Evolutionary conservation across 2,113 vertebrate genomes (phyloP).

Genomic region (Lycocorax pyrrhopterus): DNA sequence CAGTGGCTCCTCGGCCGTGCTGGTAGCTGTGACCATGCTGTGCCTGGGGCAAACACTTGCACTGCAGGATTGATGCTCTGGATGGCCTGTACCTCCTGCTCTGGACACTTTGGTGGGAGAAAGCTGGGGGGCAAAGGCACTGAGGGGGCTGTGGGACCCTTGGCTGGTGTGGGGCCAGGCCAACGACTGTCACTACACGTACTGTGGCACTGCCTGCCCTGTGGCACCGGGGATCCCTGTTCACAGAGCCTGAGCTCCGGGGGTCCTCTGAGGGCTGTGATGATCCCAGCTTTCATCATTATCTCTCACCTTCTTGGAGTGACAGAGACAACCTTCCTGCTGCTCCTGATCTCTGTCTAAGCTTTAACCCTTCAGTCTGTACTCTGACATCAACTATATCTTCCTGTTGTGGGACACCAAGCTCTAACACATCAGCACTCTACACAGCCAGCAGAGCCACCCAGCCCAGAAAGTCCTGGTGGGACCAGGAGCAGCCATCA

Average conservation of each 20-base stretch:
- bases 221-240: rapidly evolving
- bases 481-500: neutral
- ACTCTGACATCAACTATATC: neutral
- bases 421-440: neutral
- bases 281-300: neutral
- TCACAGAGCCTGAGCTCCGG: rapidly evolving
- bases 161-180: neutral
- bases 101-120: neutral
- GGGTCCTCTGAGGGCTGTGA: neutral
- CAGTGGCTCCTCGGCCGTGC: rapidly evolving
- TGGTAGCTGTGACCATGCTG: neutral
- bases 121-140: rapidly evolving
- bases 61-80: neutral
- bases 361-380: neutral
- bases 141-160: neutral
- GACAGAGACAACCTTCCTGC: neutral
- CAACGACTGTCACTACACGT: rapidly evolving
- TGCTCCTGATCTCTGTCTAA: neutral
- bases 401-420: neutral
- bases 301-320: neutral
- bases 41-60: neutral
- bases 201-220: neutral
- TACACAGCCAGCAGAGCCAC: neutral
- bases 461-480: neutral
- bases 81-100: neutral